These are phyloP conservation scores for Scaptomyza polygonia DNA, from an alignment of 2,888 invertebrate genomes.

Conservation along the genomic window DNA sequence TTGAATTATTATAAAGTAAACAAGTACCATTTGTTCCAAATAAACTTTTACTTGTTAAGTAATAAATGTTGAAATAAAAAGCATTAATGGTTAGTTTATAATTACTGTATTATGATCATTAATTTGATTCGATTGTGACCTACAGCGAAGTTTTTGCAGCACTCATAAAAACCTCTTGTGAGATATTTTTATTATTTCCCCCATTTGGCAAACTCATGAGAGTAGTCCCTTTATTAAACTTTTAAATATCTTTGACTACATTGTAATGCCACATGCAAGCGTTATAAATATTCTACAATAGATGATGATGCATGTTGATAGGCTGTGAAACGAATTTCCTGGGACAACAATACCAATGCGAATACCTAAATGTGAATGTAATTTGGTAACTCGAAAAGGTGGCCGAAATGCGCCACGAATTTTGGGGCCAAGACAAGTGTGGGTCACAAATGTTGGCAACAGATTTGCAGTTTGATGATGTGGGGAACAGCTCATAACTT, in stretches of 20 bases:
- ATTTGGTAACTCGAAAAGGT: slow-evolving; percentile 41
- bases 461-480: slow-evolving; percentile 26
- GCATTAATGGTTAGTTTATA: no score
- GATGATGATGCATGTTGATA: slow-evolving; percentile 47
- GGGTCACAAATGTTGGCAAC: slow-evolving; percentile 36
- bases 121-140: no score
- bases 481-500: slow-evolving; percentile 48
- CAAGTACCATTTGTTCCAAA: no score
- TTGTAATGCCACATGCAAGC: slow-evolving; percentile 29
- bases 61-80: no score
- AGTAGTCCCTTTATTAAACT: not conserved
- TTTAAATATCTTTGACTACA: slow-evolving; percentile 6
- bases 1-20: no score
- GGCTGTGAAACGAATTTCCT: slow-evolving; percentile 40
- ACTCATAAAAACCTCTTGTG: no score
- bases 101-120: no score
- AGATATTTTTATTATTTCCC: no score
- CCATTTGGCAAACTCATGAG: not conserved
- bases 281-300: slow-evolving; percentile 44
- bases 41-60: no score
- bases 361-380: slow-evolving; percentile 47
- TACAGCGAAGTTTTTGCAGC: no score
- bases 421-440: slow-evolving; percentile 5
- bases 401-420: slow-evolving; percentile 43
- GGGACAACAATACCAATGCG: slow-evolving; percentile 52